Evolutionary conservation across 2,113 vertebrate species (phyloP).

Genomic region (Brienomyrus brachyistius): DNA sequence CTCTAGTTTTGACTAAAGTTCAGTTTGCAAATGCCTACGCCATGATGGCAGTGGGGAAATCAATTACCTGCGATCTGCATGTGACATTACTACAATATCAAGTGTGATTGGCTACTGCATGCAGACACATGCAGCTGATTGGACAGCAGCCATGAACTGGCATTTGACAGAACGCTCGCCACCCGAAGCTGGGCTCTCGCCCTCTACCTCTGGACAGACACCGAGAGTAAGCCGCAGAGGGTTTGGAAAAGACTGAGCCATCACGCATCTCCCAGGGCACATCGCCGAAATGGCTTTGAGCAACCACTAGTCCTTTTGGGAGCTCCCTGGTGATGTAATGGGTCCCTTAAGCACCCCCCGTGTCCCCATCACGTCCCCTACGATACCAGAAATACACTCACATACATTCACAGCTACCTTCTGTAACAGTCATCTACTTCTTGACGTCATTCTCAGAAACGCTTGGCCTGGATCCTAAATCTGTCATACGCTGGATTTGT

Average conservation of each 20-base stretch:
- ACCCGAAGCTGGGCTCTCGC: not conserved
- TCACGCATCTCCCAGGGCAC: not conserved
- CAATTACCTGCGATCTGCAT: not conserved
- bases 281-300: not conserved
- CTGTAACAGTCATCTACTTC: not conserved
- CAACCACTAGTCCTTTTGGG: not conserved
- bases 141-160: not conserved
- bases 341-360: not conserved
- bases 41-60: not conserved
- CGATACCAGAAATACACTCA: conserved; percentile 5
- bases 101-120: not conserved
- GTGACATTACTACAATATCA: not conserved
- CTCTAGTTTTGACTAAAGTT: not conserved
- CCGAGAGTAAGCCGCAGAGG: not conserved
- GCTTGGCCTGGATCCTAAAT: not conserved
- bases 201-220: too few relatives aligned
- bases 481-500: not conserved
- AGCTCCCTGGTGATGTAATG: not conserved
- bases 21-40: not conserved
- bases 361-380: not conserved
- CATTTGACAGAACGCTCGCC: not conserved
- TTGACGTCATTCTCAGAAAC: not conserved
- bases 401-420: conserved; percentile 12
- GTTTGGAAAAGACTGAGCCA: not conserved
- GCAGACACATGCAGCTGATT: not conserved